Base-by-base conservation (phyloP, 37 sponge, comb jelly and placozoan species). In the Eunapius fragilis region DNA sequence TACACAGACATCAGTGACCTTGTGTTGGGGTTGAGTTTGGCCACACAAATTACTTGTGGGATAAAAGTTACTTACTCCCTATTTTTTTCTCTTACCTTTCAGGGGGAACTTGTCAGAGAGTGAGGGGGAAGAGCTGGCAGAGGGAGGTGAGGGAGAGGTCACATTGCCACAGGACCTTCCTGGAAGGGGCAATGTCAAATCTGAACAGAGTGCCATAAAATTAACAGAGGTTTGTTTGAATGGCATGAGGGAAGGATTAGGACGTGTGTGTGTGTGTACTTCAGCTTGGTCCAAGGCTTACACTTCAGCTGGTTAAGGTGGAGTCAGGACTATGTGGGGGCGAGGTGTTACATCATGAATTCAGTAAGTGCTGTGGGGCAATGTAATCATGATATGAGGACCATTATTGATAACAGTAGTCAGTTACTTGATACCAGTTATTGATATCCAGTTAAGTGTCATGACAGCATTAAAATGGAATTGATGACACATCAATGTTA, bases 231-330 rank as follows among this genome's bases (percentile, higher is more conserved):
- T 96, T 25, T 70, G 78, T 37, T 32, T 31, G n/a, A 2, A 31
- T 36, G 17, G 26, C 0, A 77, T 17, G 33, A 26, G 6, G 25
- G 17, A 38, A 27, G 25, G 17, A 34, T 31, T 34, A 11, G 4
- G 31, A 24, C 25, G 74, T 34, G 32, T 72, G 30, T 31, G 41
- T 82, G 28, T 83, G 78, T 80, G 33, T 49, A 30, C 45, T 36
- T 19, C 82, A 96, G 96, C 84, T 96, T 37, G 96, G 96, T 9
- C 96, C 96, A 24, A 69, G 96, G 37, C 69, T 96, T 87, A 77
- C 88, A 10, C 79, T 96, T 48, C 80, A 91, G 31, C 89, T 96
- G 76, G 82, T 96, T 69, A 93, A 94, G 76, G 77, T 96, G 7
- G 96, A 96, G 68, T 77, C 78, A 27, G 96, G 92, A 9, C 31